Evolutionary conservation across 2,797 vertebrate genomes (phyloP).

Genomic region (Sebastes glaucus): DNA sequence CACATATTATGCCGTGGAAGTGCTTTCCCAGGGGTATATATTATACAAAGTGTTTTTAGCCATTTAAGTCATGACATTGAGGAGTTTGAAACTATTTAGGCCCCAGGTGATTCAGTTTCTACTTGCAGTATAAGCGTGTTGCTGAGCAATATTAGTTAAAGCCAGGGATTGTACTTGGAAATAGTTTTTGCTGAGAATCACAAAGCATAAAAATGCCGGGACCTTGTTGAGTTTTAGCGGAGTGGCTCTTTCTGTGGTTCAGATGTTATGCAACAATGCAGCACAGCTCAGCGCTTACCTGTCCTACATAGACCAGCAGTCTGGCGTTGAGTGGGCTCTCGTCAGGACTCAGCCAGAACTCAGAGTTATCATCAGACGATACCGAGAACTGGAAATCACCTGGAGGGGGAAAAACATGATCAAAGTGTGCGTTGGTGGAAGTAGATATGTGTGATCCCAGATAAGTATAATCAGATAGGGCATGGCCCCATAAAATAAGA

Average conservation of each 20-base stretch:
- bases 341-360: slow-evolving; percentile 95
- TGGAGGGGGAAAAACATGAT: slow-evolving; percentile 63
- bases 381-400: slow-evolving; percentile 98
- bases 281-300: slow-evolving; percentile 79
- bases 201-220: neutral
- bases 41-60: slow-evolving; percentile 18
- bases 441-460: slow-evolving; percentile 13
- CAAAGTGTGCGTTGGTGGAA: slow-evolving; percentile 34
- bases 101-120: slow-evolving; percentile 13
- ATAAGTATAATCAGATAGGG: slow-evolving; percentile 6
- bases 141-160: slow-evolving; percentile 45
- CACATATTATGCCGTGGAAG: neutral
- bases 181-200: slow-evolving; percentile 4
- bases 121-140: slow-evolving; percentile 33
- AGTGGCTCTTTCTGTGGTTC: neutral
- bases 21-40: slow-evolving; percentile 11
- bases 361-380: slow-evolving; percentile 97
- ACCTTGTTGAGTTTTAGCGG: neutral
- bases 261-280: slow-evolving; percentile 2
- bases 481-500: slow-evolving; percentile 1
- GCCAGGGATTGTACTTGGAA: neutral
- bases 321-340: slow-evolving; percentile 91
- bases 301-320: slow-evolving; percentile 92
- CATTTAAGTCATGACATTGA: slow-evolving; percentile 46
- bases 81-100: slow-evolving; percentile 9